These are phyloP conservation scores for Chroicocephalus ridibundus DNA, from an alignment of 2,113 vertebrate genomes.

Conservation along the genomic window DNA sequence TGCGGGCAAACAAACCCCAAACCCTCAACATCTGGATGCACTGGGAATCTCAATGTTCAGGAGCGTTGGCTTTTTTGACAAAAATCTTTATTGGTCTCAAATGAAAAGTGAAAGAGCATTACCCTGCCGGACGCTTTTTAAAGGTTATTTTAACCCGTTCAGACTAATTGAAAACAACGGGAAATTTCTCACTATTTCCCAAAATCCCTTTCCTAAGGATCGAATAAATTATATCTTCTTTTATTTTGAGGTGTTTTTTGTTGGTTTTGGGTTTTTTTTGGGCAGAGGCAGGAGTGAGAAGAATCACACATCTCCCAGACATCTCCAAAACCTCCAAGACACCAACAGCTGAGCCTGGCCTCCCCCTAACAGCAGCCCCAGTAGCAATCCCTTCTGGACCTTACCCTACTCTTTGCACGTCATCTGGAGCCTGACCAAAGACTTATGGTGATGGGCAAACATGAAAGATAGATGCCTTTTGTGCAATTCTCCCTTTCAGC, in stretches of 20 bases:
- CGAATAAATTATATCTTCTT: neutral
- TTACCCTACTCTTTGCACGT: accelerated
- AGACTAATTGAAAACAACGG: neutral
- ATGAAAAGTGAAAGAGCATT: neutral
- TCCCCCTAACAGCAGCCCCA: neutral
- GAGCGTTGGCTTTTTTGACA: neutral
- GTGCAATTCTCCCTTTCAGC: neutral
- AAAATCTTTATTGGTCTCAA: neutral
- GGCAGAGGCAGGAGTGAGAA: too few species aligned
- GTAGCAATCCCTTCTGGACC: neutral
- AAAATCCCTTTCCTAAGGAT: neutral
- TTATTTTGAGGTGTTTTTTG: neutral
- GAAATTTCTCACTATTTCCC: neutral
- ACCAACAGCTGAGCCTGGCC: neutral
- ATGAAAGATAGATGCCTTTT: neutral
- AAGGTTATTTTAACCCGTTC: neutral
- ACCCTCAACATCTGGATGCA: neutral
- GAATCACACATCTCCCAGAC: neutral
- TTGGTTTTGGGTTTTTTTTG: neutral
- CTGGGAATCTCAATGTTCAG: neutral
- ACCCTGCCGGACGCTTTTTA: neutral
- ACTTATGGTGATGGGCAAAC: neutral
- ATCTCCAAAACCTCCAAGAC: neutral
- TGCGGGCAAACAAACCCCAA: neutral
- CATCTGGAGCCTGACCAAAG: neutral